A percentile compares a stretch with the other conserved stretches of the same genome.
These are phyloP conservation scores for Pemphigus obesinymphae DNA, from an alignment of 1,140 invertebrate genomes.

Conservation along the genomic window DNA sequence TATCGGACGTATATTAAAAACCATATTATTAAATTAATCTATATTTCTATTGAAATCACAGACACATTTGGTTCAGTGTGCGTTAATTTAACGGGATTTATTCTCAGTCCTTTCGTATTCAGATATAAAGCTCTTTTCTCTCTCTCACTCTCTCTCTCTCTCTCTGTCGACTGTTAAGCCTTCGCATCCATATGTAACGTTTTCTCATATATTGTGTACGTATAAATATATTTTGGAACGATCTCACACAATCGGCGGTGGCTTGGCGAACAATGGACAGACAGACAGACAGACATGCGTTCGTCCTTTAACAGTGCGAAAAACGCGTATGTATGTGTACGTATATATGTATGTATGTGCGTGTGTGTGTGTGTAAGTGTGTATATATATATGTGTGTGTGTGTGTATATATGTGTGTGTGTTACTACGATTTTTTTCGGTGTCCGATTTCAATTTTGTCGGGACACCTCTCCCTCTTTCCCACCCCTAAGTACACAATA, in stretches of 20 bases:
- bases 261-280: constrained; percentile 1
- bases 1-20: too few relatives aligned
- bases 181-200: background rate
- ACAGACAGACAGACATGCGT: constrained; percentile 7
- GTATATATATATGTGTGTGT: too few relatives aligned
- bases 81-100: too few relatives aligned
- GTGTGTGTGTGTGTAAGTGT: too few relatives aligned
- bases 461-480: background rate
- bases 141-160: background rate
- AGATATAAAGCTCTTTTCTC: too few relatives aligned
- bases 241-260: background rate
- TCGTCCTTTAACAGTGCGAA: constrained; percentile 25
- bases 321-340: constrained; percentile 15
- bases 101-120: too few relatives aligned
- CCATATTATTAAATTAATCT: too few relatives aligned
- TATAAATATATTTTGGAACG: constrained; percentile 15
- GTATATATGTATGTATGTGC: too few relatives aligned
- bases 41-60: too few relatives aligned
- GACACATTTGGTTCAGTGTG: too few relatives aligned
- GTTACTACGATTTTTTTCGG: constrained; percentile 5
- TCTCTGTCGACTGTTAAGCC: background rate
- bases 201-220: background rate
- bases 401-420: too few relatives aligned
- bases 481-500: background rate
- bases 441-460: constrained; percentile 34